Evolutionary conservation across 1,140 invertebrate species (phyloP), one percentile per base, ranked within the genome.

Genomic region (Dysdera silvatica): DNA sequence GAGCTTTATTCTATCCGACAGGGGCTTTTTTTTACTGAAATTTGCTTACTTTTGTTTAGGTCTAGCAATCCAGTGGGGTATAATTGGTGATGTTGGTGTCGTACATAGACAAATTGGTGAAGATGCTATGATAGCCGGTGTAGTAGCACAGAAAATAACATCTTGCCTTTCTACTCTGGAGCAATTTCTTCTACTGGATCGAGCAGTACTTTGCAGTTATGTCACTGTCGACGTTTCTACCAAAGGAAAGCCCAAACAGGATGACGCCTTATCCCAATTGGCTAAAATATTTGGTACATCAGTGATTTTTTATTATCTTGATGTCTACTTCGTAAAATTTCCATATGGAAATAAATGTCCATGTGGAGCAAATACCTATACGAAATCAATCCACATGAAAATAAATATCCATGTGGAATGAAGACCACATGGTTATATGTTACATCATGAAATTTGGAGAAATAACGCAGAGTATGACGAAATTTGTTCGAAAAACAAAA

Each of bases 51-150:
- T 24, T 14, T 31, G 8, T 28, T 49, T 26, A 58, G 82, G 76
- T 57, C 70, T 95, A 18, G 91, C 94, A 26, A 91, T 98, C 67
- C 95, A 98, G 75, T 98, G 95, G 93, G 95, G 95, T 67, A 92
- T 92, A 41, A 91, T 98, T 70, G 94, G 92, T 65, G 94, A 98
- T 75, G 95, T 98, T 23, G 95, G 95, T 60, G 78, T 98, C 26
- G 83, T 97, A 48, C 73, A 89, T 58, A 90, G 95, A 65, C 87
- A 82, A 28, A 86, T 95, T 81, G 51, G 59, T 1, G 59, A 61
- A 10, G 51, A 61, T 7, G 59, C 51, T 5, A 37, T 40, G 40
- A 61, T 61, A 35, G 51, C 51, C 6, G 59, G 59, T 12, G 41
- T 61, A 1, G 8, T 16, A 29, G 51, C 40, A 0, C 59, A 61